A percentile compares a stretch with the other conserved stretches of the same genome.
Evolutionary conservation across 2,888 invertebrate genomes (phyloP).

Genomic region (Dione vanillae): DNA sequence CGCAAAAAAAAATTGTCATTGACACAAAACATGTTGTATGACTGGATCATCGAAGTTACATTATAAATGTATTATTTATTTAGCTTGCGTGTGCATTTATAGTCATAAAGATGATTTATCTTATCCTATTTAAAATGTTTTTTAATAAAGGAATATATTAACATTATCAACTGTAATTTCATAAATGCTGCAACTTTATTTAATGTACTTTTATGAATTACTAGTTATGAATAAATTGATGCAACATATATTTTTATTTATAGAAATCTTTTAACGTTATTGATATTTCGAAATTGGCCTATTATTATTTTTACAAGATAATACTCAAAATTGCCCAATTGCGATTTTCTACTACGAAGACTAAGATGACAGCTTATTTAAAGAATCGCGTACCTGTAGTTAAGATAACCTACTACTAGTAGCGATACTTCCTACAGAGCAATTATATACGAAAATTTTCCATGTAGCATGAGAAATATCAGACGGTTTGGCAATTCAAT

Average conservation of each 20-base stretch:
- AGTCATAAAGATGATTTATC: slow-evolving; percentile 51
- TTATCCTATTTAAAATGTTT: slow-evolving; percentile 69
- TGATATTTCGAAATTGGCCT: too few relatives aligned
- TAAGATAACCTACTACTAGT: too few relatives aligned
- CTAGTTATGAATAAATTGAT: neutral
- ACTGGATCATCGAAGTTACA: slow-evolving; percentile 43
- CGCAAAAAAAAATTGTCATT: neutral
- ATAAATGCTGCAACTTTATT: slow-evolving; percentile 19
- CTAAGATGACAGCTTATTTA: too few relatives aligned
- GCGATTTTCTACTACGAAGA: too few relatives aligned
- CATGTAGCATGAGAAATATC: neutral
- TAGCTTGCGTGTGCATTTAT: slow-evolving; percentile 43
- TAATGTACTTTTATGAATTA: neutral
- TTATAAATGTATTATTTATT: slow-evolving; percentile 66
- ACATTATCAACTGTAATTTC: slow-evolving; percentile 37
- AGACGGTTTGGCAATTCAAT: slow-evolving; percentile 64
- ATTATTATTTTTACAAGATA: too few relatives aligned
- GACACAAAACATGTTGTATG: slow-evolving; percentile 35
- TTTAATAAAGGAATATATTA: slow-evolving; percentile 63
- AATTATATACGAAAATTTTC: neutral
- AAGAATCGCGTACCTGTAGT: too few relatives aligned
- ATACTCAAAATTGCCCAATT: too few relatives aligned
- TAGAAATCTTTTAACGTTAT: too few relatives aligned
- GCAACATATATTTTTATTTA: too few relatives aligned
- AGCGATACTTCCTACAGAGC: neutral